Base-by-base conservation (phyloP, 2,113 vertebrate genomes). In the Ictalurus punctatus region DNA sequence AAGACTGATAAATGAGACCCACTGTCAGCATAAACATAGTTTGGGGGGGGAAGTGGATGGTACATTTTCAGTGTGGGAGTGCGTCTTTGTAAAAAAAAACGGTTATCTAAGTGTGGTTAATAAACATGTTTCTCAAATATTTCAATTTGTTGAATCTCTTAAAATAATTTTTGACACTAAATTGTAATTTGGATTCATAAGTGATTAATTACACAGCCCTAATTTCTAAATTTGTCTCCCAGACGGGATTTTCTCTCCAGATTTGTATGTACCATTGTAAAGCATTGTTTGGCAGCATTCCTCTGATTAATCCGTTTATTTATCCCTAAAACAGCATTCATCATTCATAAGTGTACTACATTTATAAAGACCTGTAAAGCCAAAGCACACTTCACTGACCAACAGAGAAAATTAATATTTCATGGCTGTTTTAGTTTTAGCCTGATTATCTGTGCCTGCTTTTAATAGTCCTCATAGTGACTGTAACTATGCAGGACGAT, bases 381-480 rank as follows among this genome's bases (percentile, higher is more conserved):
- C 44, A 6, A 59, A 37, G 88, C 78, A 71, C 78, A 86, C 44
- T 87, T 87, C 88, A 83, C 86, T 91, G 88, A 83, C 73, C 76
- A 37, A 80, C 88, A 85, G 76, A 90, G 21, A 85, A 87, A 69
- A 84, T 83, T 4, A 44, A 71, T 84, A 23, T 40, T 37, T 5
- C 8, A 74, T 71, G 16, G 14, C n/a, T 71, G 30, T 34, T 34
- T 71, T 17, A 2, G 30, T 34, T 34, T 71, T 14, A 30, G n/a
- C n/a, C 67, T 34, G n/a, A 14, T 30, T 71, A 34, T 71, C 0
- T 37, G 17, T 21, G 2, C 19, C 71, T 40, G 34, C 71, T 37
- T 16, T 71, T 34, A 65, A 27, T 65, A 23, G 61, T 65, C 6
- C 63, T 27, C 25, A 27, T 27, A 65, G 63, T 71, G 69, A 71